These are phyloP conservation scores for Maconellicoccus hirsutus DNA, from an alignment of 1,140 invertebrate species.

Conservation along the genomic window DNA sequence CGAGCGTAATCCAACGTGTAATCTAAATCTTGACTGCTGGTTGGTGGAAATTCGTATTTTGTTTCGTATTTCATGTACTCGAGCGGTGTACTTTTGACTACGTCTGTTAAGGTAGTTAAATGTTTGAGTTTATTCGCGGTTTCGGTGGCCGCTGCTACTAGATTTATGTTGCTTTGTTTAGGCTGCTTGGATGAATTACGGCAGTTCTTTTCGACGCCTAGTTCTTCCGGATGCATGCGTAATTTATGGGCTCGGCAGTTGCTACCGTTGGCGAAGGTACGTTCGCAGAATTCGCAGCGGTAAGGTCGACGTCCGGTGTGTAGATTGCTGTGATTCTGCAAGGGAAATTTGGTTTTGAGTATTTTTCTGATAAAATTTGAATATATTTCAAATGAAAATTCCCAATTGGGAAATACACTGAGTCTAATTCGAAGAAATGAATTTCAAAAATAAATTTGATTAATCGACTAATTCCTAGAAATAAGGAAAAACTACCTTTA, in stretches of 20 bases:
- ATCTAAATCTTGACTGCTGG: background rate
- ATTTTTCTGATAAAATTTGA: no score
- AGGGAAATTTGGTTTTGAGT: background rate
- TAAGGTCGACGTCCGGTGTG: constrained; percentile 39
- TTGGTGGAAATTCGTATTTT: constrained; percentile 4
- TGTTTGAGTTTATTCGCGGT: background rate
- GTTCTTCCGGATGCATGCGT: constrained; percentile 37
- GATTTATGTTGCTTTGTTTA: background rate
- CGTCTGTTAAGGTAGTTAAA: background rate
- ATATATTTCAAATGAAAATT: background rate
- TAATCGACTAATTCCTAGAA: background rate
- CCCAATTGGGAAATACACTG: no score
- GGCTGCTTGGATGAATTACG: background rate
- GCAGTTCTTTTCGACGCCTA: constrained; percentile 31
- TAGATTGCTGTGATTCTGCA: constrained; percentile 35
- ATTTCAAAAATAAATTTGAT: background rate
- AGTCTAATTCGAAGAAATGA: no score
- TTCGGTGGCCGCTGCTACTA: background rate
- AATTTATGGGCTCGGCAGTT: constrained; percentile 41
- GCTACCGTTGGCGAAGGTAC: constrained; percentile 39
- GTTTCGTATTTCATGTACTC: constrained; percentile 11
- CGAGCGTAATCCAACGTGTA: constrained; percentile 12
- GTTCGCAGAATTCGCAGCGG: constrained; percentile 38
- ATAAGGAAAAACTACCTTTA: constrained; percentile 26
- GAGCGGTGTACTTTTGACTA: background rate